phyloP scores from a whole-genome alignment of 2,888 invertebrate species.

The Drosophila recens region DNA sequence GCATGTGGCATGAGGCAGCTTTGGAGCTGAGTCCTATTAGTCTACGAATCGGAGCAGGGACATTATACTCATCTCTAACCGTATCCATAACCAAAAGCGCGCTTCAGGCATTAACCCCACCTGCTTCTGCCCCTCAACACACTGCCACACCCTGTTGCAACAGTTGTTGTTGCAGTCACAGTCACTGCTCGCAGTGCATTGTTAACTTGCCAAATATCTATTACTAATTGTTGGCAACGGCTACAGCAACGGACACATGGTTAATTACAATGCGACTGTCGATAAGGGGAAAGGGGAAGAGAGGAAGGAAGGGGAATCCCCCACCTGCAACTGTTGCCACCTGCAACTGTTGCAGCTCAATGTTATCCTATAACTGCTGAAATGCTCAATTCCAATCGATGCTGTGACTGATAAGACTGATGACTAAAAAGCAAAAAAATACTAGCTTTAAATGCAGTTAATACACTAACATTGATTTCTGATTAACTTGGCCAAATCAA shows the following conservation, averaged over 20 bases:
- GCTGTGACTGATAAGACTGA: conserved; percentile 1
- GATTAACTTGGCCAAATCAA: conserved; percentile 14
- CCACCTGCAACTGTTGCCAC: not conserved
- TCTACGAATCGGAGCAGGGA: conserved; percentile 20
- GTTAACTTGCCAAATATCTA: conserved; percentile 65
- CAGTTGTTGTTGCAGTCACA: conserved; percentile 1
- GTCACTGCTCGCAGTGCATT: conserved; percentile 38
- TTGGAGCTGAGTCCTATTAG: conserved; percentile 30
- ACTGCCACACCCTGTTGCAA: not conserved
- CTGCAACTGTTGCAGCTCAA: conserved; percentile 1
- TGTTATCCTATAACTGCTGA: not conserved
- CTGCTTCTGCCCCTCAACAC: not conserved
- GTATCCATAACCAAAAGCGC: conserved; percentile 46
- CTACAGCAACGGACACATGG: conserved; percentile 48
- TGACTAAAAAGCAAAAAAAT: not conserved
- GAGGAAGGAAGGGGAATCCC: not conserved
- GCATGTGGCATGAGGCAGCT: conserved; percentile 1
- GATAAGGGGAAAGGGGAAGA: not conserved
- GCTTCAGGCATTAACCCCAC: conserved; percentile 28
- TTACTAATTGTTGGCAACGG: conserved; percentile 58
- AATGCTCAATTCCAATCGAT: not conserved
- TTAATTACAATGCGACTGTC: conserved; percentile 42
- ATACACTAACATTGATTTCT: not conserved
- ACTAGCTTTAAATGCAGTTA: not conserved
- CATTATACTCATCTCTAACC: conserved; percentile 27